Base-by-base conservation (phyloP, 2,797 vertebrate genomes). In the Parambassis ranga region DNA sequence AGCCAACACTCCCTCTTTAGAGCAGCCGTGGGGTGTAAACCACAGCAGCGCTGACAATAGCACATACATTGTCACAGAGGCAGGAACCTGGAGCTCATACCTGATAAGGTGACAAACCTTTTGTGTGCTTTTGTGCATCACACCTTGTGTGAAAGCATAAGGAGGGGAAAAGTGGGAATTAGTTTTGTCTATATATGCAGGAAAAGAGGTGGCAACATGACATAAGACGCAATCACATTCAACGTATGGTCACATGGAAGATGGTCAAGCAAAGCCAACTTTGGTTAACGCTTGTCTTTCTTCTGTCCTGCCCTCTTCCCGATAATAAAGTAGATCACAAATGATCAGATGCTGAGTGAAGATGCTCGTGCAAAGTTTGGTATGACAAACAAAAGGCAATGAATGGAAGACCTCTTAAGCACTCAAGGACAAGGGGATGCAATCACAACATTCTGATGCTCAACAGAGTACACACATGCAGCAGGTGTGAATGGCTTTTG, bases 381-480 rank as follows among this genome's bases (percentile, higher is more conserved):
- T 24, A 44, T 13, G 20, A 66, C 74, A 57, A 53, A n/a, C 46
- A 71, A 67, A 69, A 65, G 3, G 27, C 20, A 35, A 1, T 73
- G 33, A 69, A 65, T 65, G 22, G 22, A 44, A 35, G 53, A 62
- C 59, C 69, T 63, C 47, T 56, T 41, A 46, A 68, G 57, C 65
- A 65, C 31, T 71, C 41, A 71, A 77, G 70, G 65, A 27, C 82
- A 76, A 83, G 58, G 65, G 22, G 61, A 13, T 22, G 37, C 66
- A 64, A 65, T 67, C 57, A 55, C 10, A 11, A 28, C 69, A 64
- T 46, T 64, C 33, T 59, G 58, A 57, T 65, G 71, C 42, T 26
- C 8, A 67, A 75, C 62, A 78, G 65, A 70, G 9, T 6, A 20
- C 23, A 24, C 3, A 0, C 49, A 47, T 30, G 14, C 2, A n/a